A percentile compares a stretch with the other conserved stretches of the same genome.
Conservation (phyloP, 2,113 vertebrate species). For the Tachysurus fulvidraco region DNA sequence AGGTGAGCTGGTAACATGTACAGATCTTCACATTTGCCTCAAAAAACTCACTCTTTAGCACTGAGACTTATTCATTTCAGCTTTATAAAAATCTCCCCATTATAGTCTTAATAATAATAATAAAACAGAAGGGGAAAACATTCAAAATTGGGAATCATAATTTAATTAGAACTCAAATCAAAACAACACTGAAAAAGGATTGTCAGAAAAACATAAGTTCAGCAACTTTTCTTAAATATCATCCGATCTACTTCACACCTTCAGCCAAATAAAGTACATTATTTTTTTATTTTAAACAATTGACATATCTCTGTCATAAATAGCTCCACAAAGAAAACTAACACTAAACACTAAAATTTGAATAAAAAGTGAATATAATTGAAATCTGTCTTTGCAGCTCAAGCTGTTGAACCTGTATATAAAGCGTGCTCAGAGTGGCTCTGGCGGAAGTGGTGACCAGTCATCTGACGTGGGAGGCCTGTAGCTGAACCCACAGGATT, state of each 20-base stretch:
- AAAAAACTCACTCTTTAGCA: not conserved
- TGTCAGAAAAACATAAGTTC: not conserved
- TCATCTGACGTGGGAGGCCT: conserved; percentile 82
- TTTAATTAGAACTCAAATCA: not conserved
- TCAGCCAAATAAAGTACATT: not conserved
- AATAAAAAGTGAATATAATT: too few relatives aligned
- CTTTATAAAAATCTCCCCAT: not conserved
- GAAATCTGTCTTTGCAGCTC: conserved; percentile 74
- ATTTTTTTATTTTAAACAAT: not conserved
- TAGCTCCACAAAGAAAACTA: not conserved
- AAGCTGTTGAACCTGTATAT: conserved; percentile 98
- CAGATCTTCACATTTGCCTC: not conserved
- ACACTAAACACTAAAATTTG: not conserved
- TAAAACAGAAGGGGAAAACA: not conserved
- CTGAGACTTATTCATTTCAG: too few relatives aligned
- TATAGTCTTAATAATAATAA: not conserved
- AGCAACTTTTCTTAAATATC: not conserved
- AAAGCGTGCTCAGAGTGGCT: conserved; percentile 93
- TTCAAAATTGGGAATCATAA: not conserved
- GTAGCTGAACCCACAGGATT: conserved; percentile 65
- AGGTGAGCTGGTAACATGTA: conserved; percentile 75
- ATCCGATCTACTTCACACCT: not conserved
- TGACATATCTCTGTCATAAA: not conserved
- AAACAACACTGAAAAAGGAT: not conserved
- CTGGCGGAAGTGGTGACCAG: conserved; percentile 80